A percentile compares a stretch with the other conserved stretches of the same genome.
Conservation (phyloP, 2,888 invertebrate genomes). For the Actias luna region DNA sequence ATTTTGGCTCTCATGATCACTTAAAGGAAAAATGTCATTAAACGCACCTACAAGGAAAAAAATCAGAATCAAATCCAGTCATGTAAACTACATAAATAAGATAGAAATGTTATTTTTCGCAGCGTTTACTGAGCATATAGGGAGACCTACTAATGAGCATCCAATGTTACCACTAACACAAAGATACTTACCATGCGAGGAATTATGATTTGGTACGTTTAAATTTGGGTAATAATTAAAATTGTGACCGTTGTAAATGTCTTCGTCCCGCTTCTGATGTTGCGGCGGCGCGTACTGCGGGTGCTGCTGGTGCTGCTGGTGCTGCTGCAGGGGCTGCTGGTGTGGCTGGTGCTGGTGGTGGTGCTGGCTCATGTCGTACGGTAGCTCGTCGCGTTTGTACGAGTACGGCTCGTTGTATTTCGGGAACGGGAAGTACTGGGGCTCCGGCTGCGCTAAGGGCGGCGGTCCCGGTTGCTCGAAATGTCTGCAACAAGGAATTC, state of each 20-base stretch:
- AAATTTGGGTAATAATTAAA: neutral
- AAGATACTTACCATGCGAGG: neutral
- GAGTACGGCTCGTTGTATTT: conserved; percentile 68
- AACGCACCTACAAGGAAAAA: too few relatives aligned
- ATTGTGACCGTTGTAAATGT: conserved; percentile 51
- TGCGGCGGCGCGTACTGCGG: conserved; percentile 22
- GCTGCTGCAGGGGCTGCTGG: conserved; percentile 27
- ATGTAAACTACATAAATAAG: too few relatives aligned
- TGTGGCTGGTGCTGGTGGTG: conserved; percentile 45
- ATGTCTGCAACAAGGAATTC: conserved; percentile 34
- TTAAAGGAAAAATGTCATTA: too few relatives aligned
- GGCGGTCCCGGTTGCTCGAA: conserved; percentile 55
- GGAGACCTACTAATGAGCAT: too few relatives aligned
- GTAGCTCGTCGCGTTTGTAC: conserved; percentile 72
- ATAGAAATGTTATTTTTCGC: too few relatives aligned
- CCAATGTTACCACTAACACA: neutral
- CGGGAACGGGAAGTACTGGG: conserved; percentile 68
- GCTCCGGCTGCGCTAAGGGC: conserved; percentile 42
- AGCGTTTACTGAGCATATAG: too few relatives aligned
- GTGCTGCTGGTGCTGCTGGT: conserved; percentile 34
- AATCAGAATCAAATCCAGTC: too few relatives aligned
- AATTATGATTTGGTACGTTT: neutral
- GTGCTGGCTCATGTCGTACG: conserved; percentile 75
- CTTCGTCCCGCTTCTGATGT: conserved; percentile 59
- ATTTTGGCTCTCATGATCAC: too few relatives aligned